phyloP scores from a whole-genome alignment of 2,888 invertebrate species.

The Tenthredo notha region DNA sequence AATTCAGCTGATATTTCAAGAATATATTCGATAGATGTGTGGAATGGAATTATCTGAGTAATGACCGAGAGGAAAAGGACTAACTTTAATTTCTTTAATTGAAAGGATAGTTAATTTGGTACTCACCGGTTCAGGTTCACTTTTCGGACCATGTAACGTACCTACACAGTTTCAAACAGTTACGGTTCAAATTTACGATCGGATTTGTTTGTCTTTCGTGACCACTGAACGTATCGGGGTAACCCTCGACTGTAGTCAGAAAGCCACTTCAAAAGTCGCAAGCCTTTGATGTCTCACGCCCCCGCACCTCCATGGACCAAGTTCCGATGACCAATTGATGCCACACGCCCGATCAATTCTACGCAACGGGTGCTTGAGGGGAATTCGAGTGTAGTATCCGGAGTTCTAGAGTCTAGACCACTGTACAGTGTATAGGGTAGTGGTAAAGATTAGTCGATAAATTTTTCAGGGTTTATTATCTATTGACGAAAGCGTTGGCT shows the following conservation, averaged over 20 bases:
- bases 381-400: neutral
- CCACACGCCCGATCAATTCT: slow-evolving; percentile 46
- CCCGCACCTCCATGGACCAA: neutral
- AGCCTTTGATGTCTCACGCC: slow-evolving; percentile 45
- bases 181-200: slow-evolving; percentile 39
- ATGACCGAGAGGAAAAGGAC: neutral
- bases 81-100: neutral
- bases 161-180: neutral
- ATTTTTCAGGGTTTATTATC: neutral
- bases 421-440: neutral
- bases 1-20: neutral
- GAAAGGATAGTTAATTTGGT: slow-evolving; percentile 1
- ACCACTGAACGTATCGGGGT: slow-evolving; percentile 28
- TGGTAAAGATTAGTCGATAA: neutral
- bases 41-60: neutral
- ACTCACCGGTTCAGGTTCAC: slow-evolving; percentile 16
- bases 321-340: slow-evolving; percentile 38
- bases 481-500: neutral
- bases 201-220: slow-evolving; percentile 51
- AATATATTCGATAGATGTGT: neutral
- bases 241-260: slow-evolving; percentile 35
- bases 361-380: slow-evolving; percentile 5
- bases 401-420: neutral
- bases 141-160: neutral
- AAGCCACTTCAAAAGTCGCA: slow-evolving; percentile 45